Conservation (phyloP, 2,888 invertebrate genomes). For the Tillus elongatus region DNA sequence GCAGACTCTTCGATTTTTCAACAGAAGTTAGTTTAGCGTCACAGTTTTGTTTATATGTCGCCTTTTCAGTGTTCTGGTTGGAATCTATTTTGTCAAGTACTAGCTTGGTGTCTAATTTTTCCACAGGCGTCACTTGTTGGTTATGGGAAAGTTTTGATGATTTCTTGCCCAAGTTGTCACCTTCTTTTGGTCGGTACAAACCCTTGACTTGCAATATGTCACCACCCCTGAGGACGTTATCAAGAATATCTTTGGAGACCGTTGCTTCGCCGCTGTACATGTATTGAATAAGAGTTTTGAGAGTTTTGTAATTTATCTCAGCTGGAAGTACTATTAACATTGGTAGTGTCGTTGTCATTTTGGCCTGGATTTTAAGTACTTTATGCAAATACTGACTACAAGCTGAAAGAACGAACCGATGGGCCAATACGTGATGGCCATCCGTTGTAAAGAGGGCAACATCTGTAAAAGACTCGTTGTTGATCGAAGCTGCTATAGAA, state of each 20-base stretch:
- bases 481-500: slow-evolving; percentile 62
- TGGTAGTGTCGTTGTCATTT: slow-evolving; percentile 31
- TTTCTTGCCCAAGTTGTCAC: slow-evolving; percentile 26
- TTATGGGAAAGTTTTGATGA: neutral
- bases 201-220: slow-evolving; percentile 75
- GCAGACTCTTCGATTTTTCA: no score
- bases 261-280: slow-evolving; percentile 78
- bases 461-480: slow-evolving; percentile 74
- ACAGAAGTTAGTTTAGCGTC: no score
- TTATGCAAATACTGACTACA: slow-evolving; percentile 61
- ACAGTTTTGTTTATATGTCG: no score
- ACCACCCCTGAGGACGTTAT: slow-evolving; percentile 71
- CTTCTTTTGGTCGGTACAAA: slow-evolving; percentile 62
- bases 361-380: slow-evolving; percentile 19
- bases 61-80: slow-evolving; percentile 8
- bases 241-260: slow-evolving; percentile 75
- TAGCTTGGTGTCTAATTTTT: neutral
- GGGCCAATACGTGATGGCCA: slow-evolving; percentile 73
- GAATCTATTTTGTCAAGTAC: no score
- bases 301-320: slow-evolving; percentile 68
- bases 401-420: slow-evolving; percentile 75
- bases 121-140: slow-evolving; percentile 9
- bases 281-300: slow-evolving; percentile 74
- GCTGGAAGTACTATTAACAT: slow-evolving; percentile 69
- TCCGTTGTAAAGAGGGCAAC: slow-evolving; percentile 71